Evolutionary conservation across 2,113 vertebrate genomes (phyloP), one percentile per base, ranked within the genome.

Genomic region (Formicarius rufipectus): DNA sequence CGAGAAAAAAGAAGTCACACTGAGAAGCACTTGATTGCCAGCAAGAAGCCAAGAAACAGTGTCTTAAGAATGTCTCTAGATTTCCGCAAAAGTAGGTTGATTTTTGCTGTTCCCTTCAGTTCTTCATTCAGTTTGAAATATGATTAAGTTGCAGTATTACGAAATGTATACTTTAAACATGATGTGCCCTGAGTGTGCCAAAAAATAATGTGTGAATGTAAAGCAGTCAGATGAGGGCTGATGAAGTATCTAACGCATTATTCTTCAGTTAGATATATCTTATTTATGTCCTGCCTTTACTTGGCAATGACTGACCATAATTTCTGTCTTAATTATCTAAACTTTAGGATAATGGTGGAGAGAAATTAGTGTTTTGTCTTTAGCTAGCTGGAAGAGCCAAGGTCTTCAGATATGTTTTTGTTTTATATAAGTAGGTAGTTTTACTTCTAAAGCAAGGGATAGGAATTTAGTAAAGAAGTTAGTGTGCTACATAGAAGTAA

Each of bases 21-120:
- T 75, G 98, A 98, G 97, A 96, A 97, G 87, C 97, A 94, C 71
- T 89, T 98, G 91, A 94, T 97, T 74, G 91, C 98, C 66, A 69
- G 97, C 82, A 99, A 97, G 94, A 96, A 98, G 52, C 96, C 98
- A 49, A 97, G 97, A 84, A 98, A 97, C 89, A 98, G 98, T 83
- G 98, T 98, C 68, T 97, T 99, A 93, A 98, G 98, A 94, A 97
- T 99, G 90, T 98, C 99, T 92, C 97, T 99, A n/a, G 99, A 99
- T 77, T 99, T 99, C 94, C 98, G 95, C 80, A 99, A 99, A 99
- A 99, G 99, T 99, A 96, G 33, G 72, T 58, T 37, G 90, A 66
- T 68, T 73, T 83, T 58, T 37, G 5, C 22, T 74, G 2, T 77
- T 86, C 19, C 5, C 39, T 73, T 71, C 14, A 3, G 23, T 86